Conservation (phyloP, 2,888 invertebrate species). For the Pilophorus perplexus region DNA sequence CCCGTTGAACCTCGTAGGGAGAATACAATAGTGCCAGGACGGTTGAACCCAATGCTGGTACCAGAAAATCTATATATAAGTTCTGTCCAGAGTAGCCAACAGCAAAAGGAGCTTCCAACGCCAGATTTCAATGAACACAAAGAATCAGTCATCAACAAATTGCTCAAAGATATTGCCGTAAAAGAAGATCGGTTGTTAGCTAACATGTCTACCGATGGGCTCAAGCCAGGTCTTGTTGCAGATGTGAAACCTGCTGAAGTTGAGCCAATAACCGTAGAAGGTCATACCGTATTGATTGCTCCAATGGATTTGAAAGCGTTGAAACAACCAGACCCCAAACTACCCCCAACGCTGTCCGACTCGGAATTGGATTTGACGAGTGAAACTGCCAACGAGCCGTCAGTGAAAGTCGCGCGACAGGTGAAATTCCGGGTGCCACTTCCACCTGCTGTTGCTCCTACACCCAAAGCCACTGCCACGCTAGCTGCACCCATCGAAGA, state of each 20-base stretch:
- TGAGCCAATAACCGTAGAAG: too few relatives aligned
- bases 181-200: background rate
- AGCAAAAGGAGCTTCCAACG: background rate
- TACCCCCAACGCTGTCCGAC: too few relatives aligned
- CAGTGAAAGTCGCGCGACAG: slow-evolving; percentile 8
- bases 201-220: background rate
- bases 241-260: too few relatives aligned
- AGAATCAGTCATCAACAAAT: slow-evolving; percentile 13
- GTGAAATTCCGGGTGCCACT: background rate
- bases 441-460: background rate
- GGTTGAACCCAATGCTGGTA: too few relatives aligned
- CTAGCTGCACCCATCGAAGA: slow-evolving; percentile 2
- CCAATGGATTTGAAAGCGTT: too few relatives aligned
- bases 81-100: background rate
- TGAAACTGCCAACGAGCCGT: background rate
- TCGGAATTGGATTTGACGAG: too few relatives aligned
- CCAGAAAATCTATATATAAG: too few relatives aligned
- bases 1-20: too few relatives aligned
- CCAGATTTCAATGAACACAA: slow-evolving; percentile 24
- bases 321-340: too few relatives aligned
- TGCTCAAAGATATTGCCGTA: slow-evolving; percentile 7
- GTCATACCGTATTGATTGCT: too few relatives aligned
- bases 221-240: too few relatives aligned
- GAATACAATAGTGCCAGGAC: too few relatives aligned
- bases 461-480: slow-evolving; percentile 30